A percentile compares a stretch with the other conserved stretches of the same genome.
Evolutionary conservation across 2,113 vertebrate species (phyloP).

Genomic region (Rhagologus leucostigma): DNA sequence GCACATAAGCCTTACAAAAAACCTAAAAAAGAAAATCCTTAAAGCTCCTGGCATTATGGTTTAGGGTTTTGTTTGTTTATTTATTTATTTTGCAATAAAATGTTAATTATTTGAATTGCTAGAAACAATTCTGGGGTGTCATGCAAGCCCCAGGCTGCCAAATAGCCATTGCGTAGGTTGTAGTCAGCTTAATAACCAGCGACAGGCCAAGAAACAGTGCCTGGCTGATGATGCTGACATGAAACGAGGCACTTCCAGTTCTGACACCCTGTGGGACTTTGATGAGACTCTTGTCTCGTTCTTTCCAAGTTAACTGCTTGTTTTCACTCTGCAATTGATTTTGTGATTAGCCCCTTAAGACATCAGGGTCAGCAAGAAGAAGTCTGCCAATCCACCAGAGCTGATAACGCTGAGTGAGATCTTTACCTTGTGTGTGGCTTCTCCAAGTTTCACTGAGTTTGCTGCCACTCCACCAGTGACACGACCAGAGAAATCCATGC

Average conservation of each 20-base stretch:
- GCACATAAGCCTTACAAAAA: neutral
- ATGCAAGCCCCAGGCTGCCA: neutral
- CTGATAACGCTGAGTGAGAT: neutral
- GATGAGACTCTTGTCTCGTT: neutral
- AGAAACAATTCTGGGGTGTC: neutral
- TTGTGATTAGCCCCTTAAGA: neutral
- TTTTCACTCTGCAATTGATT: neutral
- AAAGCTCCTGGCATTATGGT: neutral
- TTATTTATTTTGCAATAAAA: neutral
- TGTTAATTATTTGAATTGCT: neutral
- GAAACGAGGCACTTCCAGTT: neutral
- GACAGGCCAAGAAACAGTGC: neutral
- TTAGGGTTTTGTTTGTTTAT: neutral
- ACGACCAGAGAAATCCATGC: neutral
- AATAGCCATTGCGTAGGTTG: accelerated
- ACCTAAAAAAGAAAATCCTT: neutral
- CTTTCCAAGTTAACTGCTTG: neutral
- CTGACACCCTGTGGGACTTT: neutral
- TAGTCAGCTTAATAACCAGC: neutral
- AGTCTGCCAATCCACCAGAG: neutral
- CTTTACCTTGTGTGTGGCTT: neutral
- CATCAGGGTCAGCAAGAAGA: neutral
- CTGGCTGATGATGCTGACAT: neutral
- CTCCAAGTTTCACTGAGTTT: neutral
- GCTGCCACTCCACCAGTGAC: neutral